phyloP scores from a whole-genome alignment of 2,113 vertebrate genomes.

The Rhynchopsitta pachyrhyncha region DNA sequence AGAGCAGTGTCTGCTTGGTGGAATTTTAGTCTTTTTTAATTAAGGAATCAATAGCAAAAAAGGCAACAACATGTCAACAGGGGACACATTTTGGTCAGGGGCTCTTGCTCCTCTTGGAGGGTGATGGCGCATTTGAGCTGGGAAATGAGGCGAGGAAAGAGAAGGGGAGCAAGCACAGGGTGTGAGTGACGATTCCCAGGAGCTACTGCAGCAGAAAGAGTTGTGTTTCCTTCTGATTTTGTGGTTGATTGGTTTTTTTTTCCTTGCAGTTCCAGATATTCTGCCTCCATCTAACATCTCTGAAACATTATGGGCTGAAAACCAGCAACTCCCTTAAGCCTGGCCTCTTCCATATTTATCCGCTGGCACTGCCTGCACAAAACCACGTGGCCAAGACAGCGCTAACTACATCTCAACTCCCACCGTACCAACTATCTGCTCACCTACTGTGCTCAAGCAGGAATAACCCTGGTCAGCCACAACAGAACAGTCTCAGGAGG shows the following conservation, averaged over 20 bases:
- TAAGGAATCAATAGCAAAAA: conserved; percentile 1
- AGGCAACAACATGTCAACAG: neutral
- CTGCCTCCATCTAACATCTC: neutral
- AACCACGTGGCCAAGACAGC: neutral
- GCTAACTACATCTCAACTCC: neutral
- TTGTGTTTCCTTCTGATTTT: neutral
- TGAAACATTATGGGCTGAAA: neutral
- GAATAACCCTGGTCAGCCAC: neutral
- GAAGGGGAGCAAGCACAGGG: neutral
- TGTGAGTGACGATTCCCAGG: neutral
- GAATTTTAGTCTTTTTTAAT: conserved; percentile 22
- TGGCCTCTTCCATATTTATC: neutral
- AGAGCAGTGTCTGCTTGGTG: neutral
- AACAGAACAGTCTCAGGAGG: neutral
- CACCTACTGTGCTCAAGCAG: neutral
- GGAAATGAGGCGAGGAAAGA: neutral
- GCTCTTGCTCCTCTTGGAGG: neutral
- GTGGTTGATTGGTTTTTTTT: too few relatives aligned
- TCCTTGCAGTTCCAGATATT: neutral
- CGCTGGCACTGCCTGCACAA: neutral
- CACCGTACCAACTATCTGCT: neutral
- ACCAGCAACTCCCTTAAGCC: neutral
- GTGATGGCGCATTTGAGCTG: neutral
- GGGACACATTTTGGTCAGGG: neutral
- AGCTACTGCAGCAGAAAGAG: neutral